Evolutionary conservation across 2,888 invertebrate genomes (phyloP).

Genomic region (Orthonevra nobilis): DNA sequence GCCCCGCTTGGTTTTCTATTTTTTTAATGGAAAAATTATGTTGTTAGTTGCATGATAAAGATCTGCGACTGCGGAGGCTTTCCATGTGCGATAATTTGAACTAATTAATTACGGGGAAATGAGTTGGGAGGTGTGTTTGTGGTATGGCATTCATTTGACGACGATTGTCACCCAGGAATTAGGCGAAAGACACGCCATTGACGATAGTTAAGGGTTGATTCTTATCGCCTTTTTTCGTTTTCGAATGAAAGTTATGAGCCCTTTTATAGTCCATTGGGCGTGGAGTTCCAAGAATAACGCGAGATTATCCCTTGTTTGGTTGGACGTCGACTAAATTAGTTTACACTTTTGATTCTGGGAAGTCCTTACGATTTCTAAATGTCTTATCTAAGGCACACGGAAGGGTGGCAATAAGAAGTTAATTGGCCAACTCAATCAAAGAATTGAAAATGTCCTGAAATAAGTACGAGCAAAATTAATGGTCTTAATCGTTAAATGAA

Average conservation of each 20-base stretch:
- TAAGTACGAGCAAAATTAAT: too few species aligned
- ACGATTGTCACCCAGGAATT: constrained; percentile 44
- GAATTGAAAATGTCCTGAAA: too few species aligned
- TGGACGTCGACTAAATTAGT: neutral
- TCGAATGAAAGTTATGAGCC: neutral
- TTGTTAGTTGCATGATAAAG: constrained; percentile 38
- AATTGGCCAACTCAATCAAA: too few species aligned
- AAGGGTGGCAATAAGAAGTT: too few species aligned
- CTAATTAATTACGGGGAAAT: constrained; percentile 43
- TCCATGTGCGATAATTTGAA: constrained; percentile 32
- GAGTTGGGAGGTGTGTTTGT: constrained; percentile 9
- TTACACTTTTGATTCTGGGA: too few species aligned
- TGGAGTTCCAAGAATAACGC: neutral
- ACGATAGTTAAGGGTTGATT: neutral
- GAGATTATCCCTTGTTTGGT: neutral
- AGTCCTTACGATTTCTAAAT: too few species aligned
- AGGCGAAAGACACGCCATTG: neutral
- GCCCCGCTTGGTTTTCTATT: constrained; percentile 31
- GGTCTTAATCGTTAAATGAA: too few species aligned
- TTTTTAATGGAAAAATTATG: constrained; percentile 47
- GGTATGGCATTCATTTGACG: neutral
- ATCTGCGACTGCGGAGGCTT: constrained; percentile 32
- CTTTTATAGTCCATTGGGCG: neutral
- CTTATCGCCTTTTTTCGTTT: neutral
- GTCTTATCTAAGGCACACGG: too few species aligned